A percentile compares a stretch with the other conserved stretches of the same genome.
Evolutionary conservation across 2,888 invertebrate species (phyloP).

Genomic region (Coenonympha arcania): DNA sequence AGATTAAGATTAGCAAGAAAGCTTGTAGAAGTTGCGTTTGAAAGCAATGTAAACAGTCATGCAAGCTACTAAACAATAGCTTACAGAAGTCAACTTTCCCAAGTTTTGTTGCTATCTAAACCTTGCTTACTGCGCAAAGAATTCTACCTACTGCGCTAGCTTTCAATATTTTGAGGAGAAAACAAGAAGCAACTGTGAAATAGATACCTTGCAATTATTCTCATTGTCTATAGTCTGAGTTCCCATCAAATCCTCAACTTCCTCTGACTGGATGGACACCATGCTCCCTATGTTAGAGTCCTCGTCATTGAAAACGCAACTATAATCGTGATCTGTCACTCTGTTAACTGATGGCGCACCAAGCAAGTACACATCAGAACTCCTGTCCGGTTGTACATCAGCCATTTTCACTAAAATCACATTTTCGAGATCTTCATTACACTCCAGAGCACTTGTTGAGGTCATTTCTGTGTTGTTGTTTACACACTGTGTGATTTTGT

Average conservation of each 20-base stretch:
- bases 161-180: too few relatives aligned
- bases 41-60: too few relatives aligned
- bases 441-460: constrained; percentile 44
- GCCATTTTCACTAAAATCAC: constrained; percentile 61
- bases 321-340: constrained; percentile 15
- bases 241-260: constrained; percentile 31
- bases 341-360: background rate
- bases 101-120: too few relatives aligned
- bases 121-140: too few relatives aligned
- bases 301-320: constrained; percentile 30
- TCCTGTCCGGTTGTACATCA: constrained; percentile 56
- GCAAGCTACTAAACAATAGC: too few relatives aligned
- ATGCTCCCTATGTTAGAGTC: constrained; percentile 58
- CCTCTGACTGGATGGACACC: constrained; percentile 53
- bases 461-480: constrained; percentile 40
- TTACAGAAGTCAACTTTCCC: too few relatives aligned
- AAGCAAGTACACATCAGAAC: constrained; percentile 31
- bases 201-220: background rate
- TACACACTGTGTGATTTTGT: background rate
- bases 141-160: too few relatives aligned
- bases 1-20: too few relatives aligned
- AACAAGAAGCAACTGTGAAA: too few relatives aligned
- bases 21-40: too few relatives aligned
- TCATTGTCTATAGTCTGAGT: background rate
- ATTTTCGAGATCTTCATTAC: constrained; percentile 52